Base-by-base conservation (phyloP, 2,113 vertebrate species). In the Hymenochirus boettgeri region DNA sequence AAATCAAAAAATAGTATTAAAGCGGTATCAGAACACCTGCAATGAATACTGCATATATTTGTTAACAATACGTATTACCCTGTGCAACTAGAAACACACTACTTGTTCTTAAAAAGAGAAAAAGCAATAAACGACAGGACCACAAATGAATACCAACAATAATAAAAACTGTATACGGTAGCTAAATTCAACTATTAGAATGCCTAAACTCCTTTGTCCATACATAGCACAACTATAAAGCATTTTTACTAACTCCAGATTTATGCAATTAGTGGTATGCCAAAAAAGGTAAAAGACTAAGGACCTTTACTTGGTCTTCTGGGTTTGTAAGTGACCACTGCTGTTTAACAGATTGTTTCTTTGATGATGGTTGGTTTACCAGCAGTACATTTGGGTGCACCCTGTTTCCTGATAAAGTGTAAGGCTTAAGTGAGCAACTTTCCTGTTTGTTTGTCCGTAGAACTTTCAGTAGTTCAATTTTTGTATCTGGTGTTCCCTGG, bases 381-480 rank as follows among this genome's bases (percentile, higher is more conserved):
- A 65, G 77, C 65, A 73, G 65, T 70, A 69, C 72, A 73, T 66
- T 65, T 72, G 70, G 27, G 54, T 79, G 76, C 76, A 77, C 74
- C 72, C 80, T 84, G 66, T 75, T 89, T 75, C 77, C 77, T 27
- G 73, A 79, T 63, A 85, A 63, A 37, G 72, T 2, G 1, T 65
- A 73, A 29, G 75, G 76, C 77, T 84, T 85, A 58, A 81, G 83
- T 56, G 59, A 80, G 74, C 77, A 85, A 72, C 84, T 88, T 85
- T 83, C 90, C 83, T 90, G 91, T 57, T 90, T 31, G 76, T 86
- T 91, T 58, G 86, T 79, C 33, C 81, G 90, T 62, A 89, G 81
- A 74, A 92, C 87, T 90, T 91, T 97, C 62, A 99, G 88, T 46
- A 97, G 85, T 52, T 97, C 91, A 26, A 99, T 91, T 85, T 91